Conservation (phyloP, 1,140 invertebrate genomes). For the Riptortus pedestris region DNA sequence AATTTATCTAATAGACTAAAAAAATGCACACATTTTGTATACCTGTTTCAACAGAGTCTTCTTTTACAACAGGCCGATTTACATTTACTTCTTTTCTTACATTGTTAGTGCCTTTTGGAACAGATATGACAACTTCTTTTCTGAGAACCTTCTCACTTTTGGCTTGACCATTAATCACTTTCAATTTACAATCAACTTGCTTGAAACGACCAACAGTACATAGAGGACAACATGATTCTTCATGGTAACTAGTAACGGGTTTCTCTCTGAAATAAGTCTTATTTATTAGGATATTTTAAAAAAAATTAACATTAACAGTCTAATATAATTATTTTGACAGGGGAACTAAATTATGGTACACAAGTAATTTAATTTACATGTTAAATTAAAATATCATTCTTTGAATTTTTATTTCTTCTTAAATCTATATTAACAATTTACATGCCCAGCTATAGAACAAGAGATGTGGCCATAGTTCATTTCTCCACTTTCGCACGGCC, state of each 20-base stretch:
- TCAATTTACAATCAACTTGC: slow-evolving; percentile 5
- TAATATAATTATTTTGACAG: no score
- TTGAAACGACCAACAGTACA: slow-evolving; percentile 20
- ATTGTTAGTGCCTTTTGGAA: not conserved
- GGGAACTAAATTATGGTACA: no score
- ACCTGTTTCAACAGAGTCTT: slow-evolving; percentile 6
- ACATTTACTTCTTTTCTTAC: not conserved
- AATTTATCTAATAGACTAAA: no score
- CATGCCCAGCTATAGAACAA: no score
- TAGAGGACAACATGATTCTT: slow-evolving; percentile 17
- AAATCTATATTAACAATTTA: no score
- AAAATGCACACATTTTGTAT: no score
- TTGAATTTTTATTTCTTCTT: no score
- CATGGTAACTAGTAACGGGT: not conserved
- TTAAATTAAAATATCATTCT: no score
- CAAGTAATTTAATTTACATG: no score
- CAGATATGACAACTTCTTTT: slow-evolving; percentile 16
- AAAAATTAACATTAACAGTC: not conserved
- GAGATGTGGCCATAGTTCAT: no score
- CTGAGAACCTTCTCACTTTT: not conserved
- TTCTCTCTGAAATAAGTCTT: slow-evolving; percentile 3
- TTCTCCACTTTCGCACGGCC: no score
- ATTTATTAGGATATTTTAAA: not conserved
- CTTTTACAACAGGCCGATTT: not conserved
- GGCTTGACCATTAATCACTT: not conserved